Evolutionary conservation across 2,113 vertebrate species (phyloP).

Genomic region (Amblyornis subalaris): DNA sequence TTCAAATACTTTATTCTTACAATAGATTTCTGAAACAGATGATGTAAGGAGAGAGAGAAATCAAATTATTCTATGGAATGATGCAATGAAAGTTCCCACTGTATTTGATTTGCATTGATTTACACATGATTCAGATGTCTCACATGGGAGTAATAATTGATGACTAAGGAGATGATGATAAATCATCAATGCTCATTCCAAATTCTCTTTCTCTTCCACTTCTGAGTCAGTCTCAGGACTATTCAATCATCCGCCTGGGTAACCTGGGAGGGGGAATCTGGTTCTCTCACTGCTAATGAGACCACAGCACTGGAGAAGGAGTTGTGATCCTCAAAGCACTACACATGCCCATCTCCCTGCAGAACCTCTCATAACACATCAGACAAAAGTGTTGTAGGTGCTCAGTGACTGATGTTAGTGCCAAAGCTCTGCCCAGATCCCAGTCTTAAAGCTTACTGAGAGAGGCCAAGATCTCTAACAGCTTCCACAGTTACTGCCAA

Average conservation of each 20-base stretch:
- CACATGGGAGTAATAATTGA: not conserved
- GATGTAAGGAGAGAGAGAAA: not conserved
- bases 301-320: not conserved
- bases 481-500: not conserved
- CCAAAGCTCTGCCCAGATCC: not conserved
- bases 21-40: not conserved
- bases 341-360: fast-evolving
- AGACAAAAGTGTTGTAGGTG: not conserved
- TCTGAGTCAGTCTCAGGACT: not conserved
- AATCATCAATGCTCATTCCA: not conserved
- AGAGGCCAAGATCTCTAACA: not conserved
- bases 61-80: not conserved
- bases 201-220: not conserved
- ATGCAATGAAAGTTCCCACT: not conserved
- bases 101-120: not conserved
- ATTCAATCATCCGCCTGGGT: not conserved
- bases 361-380: not conserved
- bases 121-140: not conserved
- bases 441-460: not conserved
- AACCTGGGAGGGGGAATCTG: not conserved
- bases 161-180: not conserved
- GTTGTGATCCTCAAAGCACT: not conserved
- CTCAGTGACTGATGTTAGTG: not conserved
- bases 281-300: not conserved
- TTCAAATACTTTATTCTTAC: not conserved